phyloP scores from a whole-genome alignment of 1,140 invertebrate genomes.

The Drosophila erecta region DNA sequence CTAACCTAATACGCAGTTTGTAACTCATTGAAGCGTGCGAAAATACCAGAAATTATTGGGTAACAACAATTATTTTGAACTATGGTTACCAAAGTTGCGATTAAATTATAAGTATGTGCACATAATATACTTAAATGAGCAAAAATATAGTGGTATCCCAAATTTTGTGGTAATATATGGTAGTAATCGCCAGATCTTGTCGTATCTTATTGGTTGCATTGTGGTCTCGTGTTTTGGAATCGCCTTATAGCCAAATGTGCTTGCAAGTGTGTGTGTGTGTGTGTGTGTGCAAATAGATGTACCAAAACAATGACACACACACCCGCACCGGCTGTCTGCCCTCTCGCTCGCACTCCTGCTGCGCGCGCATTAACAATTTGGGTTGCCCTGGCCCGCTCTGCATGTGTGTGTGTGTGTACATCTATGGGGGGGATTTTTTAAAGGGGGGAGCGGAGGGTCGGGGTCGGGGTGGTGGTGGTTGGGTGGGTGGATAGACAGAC shows the following conservation, averaged over 20 bases:
- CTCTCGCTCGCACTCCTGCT: constrained; percentile 33
- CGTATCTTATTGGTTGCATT: background rate
- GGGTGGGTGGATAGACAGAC: constrained; percentile 46
- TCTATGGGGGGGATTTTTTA: background rate
- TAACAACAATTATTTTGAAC: background rate
- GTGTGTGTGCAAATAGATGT: constrained; percentile 77
- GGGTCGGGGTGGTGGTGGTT: constrained; percentile 15
- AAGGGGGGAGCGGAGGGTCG: background rate
- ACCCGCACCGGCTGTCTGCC: constrained; percentile 24
- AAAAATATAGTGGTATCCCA: background rate
- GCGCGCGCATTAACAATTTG: constrained; percentile 61
- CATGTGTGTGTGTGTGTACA: constrained; percentile 10
- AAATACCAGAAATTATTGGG: background rate
- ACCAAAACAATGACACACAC: constrained; percentile 77
- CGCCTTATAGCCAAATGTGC: background rate
- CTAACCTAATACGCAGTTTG: background rate
- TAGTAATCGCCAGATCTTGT: background rate
- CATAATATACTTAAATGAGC: background rate
- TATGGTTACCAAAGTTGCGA: background rate
- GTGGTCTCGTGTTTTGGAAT: constrained; percentile 10
- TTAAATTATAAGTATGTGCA: background rate
- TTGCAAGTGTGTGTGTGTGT: background rate
- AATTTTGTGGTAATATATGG: background rate
- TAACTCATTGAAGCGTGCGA: background rate
- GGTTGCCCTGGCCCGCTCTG: constrained; percentile 49